A percentile compares a stretch with the other conserved stretches of the same genome.
Evolutionary conservation across 2,113 vertebrate genomes (phyloP).

Genomic region (Brachypteracias leptosomus): DNA sequence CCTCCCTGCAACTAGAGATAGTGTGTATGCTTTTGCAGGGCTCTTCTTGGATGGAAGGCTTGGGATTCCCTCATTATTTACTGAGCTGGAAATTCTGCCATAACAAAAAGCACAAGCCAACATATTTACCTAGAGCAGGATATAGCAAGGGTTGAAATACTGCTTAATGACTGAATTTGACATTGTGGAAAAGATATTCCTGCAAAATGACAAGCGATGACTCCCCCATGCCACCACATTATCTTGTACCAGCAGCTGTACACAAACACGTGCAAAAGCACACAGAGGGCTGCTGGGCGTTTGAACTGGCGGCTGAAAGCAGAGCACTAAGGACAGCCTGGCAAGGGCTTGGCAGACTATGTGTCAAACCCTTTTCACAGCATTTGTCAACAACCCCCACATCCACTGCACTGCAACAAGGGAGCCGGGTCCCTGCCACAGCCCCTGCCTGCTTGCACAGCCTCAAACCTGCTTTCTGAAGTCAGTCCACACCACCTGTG

Average conservation of each 20-base stretch:
- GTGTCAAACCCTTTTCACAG: neutral
- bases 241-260: neutral
- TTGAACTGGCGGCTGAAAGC: neutral
- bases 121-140: neutral
- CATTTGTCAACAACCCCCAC: neutral
- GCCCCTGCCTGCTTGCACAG: neutral
- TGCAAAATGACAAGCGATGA: neutral
- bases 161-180: neutral
- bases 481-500: neutral
- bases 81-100: neutral
- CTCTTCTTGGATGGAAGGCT: neutral
- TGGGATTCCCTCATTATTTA: neutral
- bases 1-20: neutral
- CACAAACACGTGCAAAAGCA: neutral
- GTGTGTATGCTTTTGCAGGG: neutral
- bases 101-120: neutral
- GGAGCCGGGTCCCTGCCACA: accelerated
- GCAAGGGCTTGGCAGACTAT: neutral
- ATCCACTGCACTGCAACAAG: neutral
- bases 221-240: neutral
- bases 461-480: neutral
- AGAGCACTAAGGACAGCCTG: neutral
- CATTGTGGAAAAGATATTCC: neutral
- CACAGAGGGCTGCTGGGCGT: neutral
- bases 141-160: neutral